phyloP scores from a whole-genome alignment of 2,797 vertebrate genomes.

The Hozukius guyotensis region DNA sequence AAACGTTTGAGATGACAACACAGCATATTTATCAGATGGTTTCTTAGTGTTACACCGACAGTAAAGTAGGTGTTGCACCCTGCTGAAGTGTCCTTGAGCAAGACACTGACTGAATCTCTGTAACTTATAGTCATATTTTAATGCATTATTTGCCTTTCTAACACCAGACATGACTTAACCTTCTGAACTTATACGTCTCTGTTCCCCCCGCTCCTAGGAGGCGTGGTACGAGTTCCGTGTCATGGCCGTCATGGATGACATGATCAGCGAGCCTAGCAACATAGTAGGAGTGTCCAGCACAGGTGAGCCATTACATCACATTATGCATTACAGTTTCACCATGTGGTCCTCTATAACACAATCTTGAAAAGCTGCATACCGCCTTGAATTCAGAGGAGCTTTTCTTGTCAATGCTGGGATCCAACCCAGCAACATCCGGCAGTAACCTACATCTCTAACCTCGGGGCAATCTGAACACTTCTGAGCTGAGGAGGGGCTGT shows the following conservation, averaged over 20 bases:
- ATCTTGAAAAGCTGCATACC: neutral
- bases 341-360: neutral
- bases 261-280: conserved; percentile 96
- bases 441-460: conserved; percentile 29
- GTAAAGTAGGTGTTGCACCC: neutral
- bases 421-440: conserved; percentile 43
- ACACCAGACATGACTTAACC: neutral
- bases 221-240: conserved; percentile 98
- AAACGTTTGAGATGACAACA: neutral
- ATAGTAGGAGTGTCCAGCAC: conserved; percentile 96
- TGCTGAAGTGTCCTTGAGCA: neutral
- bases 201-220: conserved; percentile 81
- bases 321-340: neutral
- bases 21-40: neutral
- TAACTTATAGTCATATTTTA: neutral
- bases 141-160: neutral
- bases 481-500: conserved; percentile 9
- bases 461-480: conserved; percentile 31
- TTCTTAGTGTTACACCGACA: neutral
- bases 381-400: neutral
- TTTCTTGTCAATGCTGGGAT: conserved; percentile 19
- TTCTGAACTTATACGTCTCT: neutral
- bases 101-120: neutral
- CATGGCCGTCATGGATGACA: conserved; percentile 96
- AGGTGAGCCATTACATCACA: conserved; percentile 81